Evolutionary conservation across 2,888 invertebrate species (phyloP).

Genomic region (Drosophila stalkeri): DNA sequence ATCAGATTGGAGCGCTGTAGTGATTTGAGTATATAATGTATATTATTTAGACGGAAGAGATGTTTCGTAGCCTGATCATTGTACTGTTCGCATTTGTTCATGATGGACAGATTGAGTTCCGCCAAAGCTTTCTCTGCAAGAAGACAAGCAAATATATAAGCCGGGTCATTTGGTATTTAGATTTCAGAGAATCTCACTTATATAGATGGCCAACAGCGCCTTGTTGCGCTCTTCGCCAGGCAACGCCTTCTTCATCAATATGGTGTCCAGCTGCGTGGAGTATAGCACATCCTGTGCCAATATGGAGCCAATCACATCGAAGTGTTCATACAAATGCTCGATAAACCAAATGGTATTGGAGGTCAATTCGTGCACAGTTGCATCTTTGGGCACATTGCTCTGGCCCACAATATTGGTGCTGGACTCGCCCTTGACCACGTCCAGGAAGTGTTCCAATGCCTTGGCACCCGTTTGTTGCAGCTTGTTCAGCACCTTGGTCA

Average conservation of each 20-base stretch:
- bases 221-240: slow-evolving; percentile 87
- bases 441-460: slow-evolving; percentile 96
- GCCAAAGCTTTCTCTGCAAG: slow-evolving; percentile 93
- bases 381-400: slow-evolving; percentile 92
- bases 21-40: slow-evolving; percentile 96
- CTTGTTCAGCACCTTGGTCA: slow-evolving; percentile 90
- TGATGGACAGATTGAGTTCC: slow-evolving; percentile 94
- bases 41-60: slow-evolving; percentile 97
- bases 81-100: slow-evolving; percentile 96
- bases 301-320: slow-evolving; percentile 90
- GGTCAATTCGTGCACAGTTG: slow-evolving; percentile 98
- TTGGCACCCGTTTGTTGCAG: slow-evolving; percentile 93
- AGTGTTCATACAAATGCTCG: slow-evolving; percentile 93
- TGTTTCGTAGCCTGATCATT: slow-evolving; percentile 94
- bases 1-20: slow-evolving; percentile 93
- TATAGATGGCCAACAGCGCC: slow-evolving; percentile 91
- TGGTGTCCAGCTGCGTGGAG: slow-evolving; percentile 86
- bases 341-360: slow-evolving; percentile 97
- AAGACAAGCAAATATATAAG: neutral
- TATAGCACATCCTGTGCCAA: slow-evolving; percentile 88
- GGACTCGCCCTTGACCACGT: slow-evolving; percentile 92
- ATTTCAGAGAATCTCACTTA: slow-evolving; percentile 87
- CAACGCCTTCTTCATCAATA: slow-evolving; percentile 85
- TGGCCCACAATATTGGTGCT: slow-evolving; percentile 89
- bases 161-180: too few species aligned